Evolutionary conservation across 2,797 vertebrate genomes (phyloP).

Genomic region (Hemitrygon akajei): DNA sequence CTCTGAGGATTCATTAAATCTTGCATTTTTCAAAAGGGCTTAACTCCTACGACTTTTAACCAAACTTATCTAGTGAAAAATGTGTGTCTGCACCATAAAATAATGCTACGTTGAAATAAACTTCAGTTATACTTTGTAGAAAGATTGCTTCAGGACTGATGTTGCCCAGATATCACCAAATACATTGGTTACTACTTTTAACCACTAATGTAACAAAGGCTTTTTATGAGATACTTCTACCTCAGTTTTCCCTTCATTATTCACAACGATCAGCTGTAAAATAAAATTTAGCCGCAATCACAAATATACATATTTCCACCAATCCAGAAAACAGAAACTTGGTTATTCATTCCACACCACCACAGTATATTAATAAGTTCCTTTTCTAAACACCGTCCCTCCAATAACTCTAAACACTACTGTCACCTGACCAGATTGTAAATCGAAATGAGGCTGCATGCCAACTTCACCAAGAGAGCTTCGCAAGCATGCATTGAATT

Average conservation of each 20-base stretch:
- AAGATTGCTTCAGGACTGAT: background rate
- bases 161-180: background rate
- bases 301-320: background rate
- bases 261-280: background rate
- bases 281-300: background rate
- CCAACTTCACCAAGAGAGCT: background rate
- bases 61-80: background rate
- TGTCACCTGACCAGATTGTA: no score
- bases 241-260: slow-evolving; percentile 31
- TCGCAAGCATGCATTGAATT: background rate
- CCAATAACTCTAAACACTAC: background rate
- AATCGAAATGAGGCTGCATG: no score
- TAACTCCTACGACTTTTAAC: background rate
- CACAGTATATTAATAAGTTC: background rate
- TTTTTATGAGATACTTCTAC: slow-evolving; percentile 30
- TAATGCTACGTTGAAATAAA: background rate
- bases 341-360: background rate
- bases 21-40: background rate
- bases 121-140: background rate
- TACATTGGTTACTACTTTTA: background rate
- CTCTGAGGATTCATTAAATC: background rate
- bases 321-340: background rate
- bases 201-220: background rate
- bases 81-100: background rate
- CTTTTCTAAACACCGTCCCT: no score